A percentile compares a stretch with the other conserved stretches of the same genome.
These are phyloP conservation scores for Phymorhynchus buccinoides DNA, from an alignment of 1,140 invertebrate species.

Conservation along the genomic window DNA sequence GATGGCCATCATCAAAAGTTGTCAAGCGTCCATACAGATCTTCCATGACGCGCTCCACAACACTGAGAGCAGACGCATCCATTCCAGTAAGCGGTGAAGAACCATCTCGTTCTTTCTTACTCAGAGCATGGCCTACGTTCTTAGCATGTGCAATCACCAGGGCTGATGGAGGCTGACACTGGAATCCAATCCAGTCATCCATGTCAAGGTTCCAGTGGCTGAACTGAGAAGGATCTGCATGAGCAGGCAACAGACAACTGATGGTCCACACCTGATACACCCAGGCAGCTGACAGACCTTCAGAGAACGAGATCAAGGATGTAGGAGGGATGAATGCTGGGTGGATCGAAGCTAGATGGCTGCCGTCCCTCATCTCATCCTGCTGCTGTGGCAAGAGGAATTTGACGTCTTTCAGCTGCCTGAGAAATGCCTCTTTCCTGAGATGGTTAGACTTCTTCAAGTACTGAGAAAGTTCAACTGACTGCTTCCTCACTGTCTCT, in stretches of 20 bases:
- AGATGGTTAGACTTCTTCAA: background rate
- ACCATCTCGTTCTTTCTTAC: background rate
- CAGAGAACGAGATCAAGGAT: conserved; percentile 39
- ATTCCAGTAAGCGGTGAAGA: conserved; percentile 26
- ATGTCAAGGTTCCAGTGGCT: background rate
- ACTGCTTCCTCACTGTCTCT: background rate
- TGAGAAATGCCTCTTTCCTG: background rate
- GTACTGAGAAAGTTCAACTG: background rate
- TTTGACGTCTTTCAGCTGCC: conserved; percentile 35
- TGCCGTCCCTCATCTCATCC: background rate
- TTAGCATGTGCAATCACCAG: conserved; percentile 41
- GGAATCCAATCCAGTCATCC: conserved; percentile 28
- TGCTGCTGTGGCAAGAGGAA: conserved; percentile 42
- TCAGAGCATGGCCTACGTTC: conserved; percentile 37
- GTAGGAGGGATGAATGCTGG: background rate
- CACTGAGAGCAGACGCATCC: conserved; percentile 10
- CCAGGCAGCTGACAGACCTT: conserved; percentile 9
- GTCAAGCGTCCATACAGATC: conserved; percentile 35
- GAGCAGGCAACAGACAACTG: conserved; percentile 32
- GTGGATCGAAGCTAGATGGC: background rate
- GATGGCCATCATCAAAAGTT: conserved; percentile 37
- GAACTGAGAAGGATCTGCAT: conserved; percentile 32
- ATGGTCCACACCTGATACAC: conserved; percentile 46
- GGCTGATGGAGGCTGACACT: conserved; percentile 18
- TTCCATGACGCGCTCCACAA: conserved; percentile 30